Conservation (phyloP, 2,113 vertebrate genomes). For the Catharus bicknelli region DNA sequence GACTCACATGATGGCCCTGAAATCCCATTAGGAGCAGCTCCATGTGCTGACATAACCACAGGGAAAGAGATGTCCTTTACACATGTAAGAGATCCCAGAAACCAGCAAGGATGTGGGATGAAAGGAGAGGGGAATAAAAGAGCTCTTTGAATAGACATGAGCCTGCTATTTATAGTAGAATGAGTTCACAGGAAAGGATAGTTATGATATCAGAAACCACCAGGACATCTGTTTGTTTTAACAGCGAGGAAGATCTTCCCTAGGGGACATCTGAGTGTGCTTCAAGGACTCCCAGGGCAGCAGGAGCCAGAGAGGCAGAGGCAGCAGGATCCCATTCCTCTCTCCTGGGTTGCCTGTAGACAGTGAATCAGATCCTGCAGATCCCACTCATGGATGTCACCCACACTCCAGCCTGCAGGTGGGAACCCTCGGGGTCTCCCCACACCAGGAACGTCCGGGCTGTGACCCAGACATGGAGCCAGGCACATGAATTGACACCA, state of each 20-base stretch:
- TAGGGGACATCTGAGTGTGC: neutral
- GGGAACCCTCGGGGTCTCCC: fast-evolving
- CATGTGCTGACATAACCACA: neutral
- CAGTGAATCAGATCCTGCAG: neutral
- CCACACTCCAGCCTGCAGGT: neutral
- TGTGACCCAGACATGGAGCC: neutral
- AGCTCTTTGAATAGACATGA: neutral
- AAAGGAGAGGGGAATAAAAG: neutral
- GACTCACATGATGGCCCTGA: neutral
- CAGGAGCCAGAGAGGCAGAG: neutral
- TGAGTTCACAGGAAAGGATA: slow-evolving; percentile 39
- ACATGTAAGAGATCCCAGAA: neutral
- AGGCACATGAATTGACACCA: neutral
- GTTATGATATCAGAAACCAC: slow-evolving; percentile 56
- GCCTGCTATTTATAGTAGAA: neutral
- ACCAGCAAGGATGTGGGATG: neutral
- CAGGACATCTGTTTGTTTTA: slow-evolving; percentile 46
- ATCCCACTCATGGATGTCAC: fast-evolving
- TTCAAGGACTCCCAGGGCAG: neutral
- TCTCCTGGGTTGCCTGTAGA: neutral
- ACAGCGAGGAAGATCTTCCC: slow-evolving; percentile 18
- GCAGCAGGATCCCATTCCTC: neutral
- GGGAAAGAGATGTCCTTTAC: neutral
- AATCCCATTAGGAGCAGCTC: neutral
- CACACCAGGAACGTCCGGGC: neutral